Conservation (phyloP, 2,797 vertebrate species). For the Xyrichtys novacula region DNA sequence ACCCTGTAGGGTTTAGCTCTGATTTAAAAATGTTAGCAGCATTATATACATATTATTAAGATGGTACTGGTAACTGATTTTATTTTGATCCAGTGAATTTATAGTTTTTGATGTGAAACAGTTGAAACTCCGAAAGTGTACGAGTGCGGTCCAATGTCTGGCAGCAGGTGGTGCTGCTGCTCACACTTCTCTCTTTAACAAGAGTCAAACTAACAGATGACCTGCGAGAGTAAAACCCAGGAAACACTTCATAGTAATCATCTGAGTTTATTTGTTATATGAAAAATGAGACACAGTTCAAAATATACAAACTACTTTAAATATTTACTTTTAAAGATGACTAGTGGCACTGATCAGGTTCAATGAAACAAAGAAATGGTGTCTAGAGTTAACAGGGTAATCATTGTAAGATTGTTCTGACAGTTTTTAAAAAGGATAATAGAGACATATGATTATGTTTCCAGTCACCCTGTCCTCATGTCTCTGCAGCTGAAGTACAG, state of each 20-base stretch:
- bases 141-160: background rate
- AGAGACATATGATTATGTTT: too few species aligned
- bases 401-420: background rate
- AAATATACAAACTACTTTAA: background rate
- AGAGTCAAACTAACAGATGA: too few species aligned
- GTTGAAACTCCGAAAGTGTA: too few species aligned
- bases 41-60: too few species aligned
- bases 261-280: conserved; percentile 7
- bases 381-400: background rate
- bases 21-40: too few species aligned
- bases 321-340: background rate
- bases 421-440: background rate
- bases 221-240: too few species aligned
- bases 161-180: background rate
- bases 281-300: conserved; percentile 19
- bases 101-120: too few species aligned
- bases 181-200: background rate
- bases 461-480: background rate
- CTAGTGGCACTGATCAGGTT: background rate
- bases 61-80: too few species aligned
- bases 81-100: too few species aligned
- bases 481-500: background rate
- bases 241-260: background rate
- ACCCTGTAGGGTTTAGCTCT: too few species aligned
- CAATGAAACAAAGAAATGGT: background rate